phyloP scores from a whole-genome alignment of 2,797 vertebrate species.

The Numenius phaeopus region DNA sequence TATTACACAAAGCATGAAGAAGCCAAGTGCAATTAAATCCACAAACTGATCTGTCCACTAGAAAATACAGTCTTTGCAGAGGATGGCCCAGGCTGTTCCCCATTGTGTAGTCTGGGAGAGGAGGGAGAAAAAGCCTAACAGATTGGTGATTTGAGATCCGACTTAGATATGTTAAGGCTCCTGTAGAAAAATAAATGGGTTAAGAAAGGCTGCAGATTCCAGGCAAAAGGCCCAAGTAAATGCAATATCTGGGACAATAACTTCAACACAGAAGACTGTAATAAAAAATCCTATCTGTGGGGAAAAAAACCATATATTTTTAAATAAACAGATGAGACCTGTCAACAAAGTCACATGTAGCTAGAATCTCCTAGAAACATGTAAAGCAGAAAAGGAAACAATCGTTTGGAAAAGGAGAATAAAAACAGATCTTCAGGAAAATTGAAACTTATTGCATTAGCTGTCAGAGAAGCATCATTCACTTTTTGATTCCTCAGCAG shows the following conservation, averaged over 20 bases:
- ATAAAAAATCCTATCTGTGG: background rate
- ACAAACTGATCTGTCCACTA: background rate
- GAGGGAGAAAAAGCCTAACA: background rate
- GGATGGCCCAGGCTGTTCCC: background rate
- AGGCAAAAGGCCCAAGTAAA: slow-evolving; percentile 19
- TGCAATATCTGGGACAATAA: background rate
- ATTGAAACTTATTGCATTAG: background rate
- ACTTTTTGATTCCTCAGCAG: background rate
- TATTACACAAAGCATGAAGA: background rate
- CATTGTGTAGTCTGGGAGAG: background rate
- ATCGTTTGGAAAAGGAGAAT: background rate
- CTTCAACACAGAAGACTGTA: background rate
- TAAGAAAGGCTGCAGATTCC: background rate
- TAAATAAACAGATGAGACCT: slow-evolving; percentile 23
- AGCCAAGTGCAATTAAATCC: background rate
- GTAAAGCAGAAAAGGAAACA: background rate
- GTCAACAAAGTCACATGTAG: background rate
- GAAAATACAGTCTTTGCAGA: background rate
- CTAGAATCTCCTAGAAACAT: background rate
- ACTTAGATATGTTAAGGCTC: background rate
- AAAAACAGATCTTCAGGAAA: background rate
- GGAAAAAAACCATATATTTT: background rate
- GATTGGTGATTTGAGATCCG: background rate
- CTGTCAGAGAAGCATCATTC: background rate
- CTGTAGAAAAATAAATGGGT: background rate